These are phyloP conservation scores for Sphecodes monilicornis DNA, from an alignment of 2,888 invertebrate species.

Conservation along the genomic window DNA sequence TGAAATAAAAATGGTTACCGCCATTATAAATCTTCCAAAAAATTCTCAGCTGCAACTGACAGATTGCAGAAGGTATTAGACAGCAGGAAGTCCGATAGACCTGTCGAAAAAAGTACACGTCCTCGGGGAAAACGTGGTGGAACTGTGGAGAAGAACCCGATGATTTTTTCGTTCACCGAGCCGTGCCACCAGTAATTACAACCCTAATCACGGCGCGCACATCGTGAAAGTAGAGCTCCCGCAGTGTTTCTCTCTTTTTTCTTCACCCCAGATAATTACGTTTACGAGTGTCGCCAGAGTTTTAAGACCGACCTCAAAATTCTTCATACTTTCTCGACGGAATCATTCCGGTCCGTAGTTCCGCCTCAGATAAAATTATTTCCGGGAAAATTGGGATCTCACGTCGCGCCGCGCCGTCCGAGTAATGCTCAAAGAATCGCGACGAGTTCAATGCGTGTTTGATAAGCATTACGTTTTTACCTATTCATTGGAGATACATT, in stretches of 20 bases:
- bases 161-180: conserved; percentile 57
- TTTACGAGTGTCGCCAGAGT: conserved; percentile 40
- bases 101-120: background rate
- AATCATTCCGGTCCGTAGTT: background rate
- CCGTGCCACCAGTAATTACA: conserved; percentile 55
- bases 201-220: conserved; percentile 33
- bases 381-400: background rate
- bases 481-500: background rate
- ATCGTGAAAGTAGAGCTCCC: conserved; percentile 54
- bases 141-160: conserved; percentile 23
- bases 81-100: background rate
- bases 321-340: background rate
- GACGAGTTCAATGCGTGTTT: background rate
- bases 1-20: background rate
- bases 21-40: background rate
- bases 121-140: conserved; percentile 16
- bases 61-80: background rate
- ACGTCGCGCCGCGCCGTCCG: background rate
- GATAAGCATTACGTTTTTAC: background rate
- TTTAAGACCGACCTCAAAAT: conserved; percentile 15
- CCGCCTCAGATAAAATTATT: background rate
- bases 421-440: background rate
- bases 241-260: conserved; percentile 8
- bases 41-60: background rate
- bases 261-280: conserved; percentile 39